phyloP scores from a whole-genome alignment of 2,113 vertebrate species.

The Saimiri boliviensis region DNA sequence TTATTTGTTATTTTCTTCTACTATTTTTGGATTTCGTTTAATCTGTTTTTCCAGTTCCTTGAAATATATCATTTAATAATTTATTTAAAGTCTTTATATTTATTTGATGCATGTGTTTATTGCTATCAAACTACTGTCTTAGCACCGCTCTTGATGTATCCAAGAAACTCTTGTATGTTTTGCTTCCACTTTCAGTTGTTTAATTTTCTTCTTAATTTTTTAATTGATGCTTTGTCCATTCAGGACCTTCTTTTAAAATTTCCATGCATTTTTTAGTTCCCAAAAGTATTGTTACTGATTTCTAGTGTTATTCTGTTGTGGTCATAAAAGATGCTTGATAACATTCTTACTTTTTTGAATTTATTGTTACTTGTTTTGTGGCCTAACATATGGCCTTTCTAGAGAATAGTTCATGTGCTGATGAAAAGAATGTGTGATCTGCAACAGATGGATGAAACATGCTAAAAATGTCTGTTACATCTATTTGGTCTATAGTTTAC shows the following conservation, averaged over 20 bases:
- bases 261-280: neutral
- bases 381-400: neutral
- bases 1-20: neutral
- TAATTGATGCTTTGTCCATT: neutral
- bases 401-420: neutral
- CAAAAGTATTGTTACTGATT: neutral
- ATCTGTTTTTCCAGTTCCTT: neutral
- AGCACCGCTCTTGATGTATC: neutral
- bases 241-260: neutral
- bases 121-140: neutral
- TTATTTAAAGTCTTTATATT: neutral
- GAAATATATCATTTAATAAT: neutral
- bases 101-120: neutral
- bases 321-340: neutral
- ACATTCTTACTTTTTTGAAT: neutral
- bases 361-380: neutral
- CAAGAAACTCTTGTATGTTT: neutral
- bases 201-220: neutral
- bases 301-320: neutral
- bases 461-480: neutral
- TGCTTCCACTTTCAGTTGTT: neutral
- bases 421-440: neutral
- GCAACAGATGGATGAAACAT: neutral
- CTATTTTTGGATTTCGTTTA: neutral
- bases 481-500: neutral